Percentiles rank a stretch among this genome's conserved stretches.
Conservation (phyloP, 2,113 vertebrate genomes). For the Phycodurus eques region DNA sequence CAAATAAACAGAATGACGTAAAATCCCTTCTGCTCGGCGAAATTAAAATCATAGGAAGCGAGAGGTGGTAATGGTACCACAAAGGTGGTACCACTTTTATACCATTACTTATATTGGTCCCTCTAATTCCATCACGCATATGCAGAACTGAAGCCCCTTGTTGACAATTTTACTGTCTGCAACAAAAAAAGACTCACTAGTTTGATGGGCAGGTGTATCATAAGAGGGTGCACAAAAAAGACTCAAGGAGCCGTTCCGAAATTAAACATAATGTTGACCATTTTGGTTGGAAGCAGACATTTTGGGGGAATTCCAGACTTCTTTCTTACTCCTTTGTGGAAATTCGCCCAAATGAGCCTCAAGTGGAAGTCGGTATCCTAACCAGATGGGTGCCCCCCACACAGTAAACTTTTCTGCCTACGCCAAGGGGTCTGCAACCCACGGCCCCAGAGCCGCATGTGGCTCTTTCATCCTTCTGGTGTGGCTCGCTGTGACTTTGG, state of each 20-base stretch:
- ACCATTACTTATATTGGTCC: not conserved
- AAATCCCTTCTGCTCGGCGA: constrained; percentile 9
- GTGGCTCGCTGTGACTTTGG: no score
- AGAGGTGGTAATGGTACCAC: constrained; percentile 16
- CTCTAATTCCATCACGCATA: not conserved
- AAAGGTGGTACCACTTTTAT: constrained; percentile 1
- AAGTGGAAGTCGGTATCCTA: not conserved
- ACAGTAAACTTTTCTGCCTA: not conserved
- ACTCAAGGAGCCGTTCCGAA: not conserved
- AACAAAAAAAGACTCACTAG: not conserved
- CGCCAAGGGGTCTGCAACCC: no score
- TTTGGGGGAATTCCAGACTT: not conserved
- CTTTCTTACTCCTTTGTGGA: not conserved
- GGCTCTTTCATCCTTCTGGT: no score
- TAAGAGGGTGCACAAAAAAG: no score
- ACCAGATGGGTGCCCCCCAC: no score
- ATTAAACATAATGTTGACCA: not conserved
- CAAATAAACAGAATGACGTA: no score
- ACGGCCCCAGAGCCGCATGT: no score
- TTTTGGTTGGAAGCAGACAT: not conserved
- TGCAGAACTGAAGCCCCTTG: not conserved
- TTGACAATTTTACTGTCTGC: not conserved
- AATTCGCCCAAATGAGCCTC: not conserved
- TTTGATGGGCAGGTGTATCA: not conserved
- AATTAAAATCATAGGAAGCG: constrained; percentile 12